phyloP scores from a whole-genome alignment of 2,888 invertebrate genomes.

The Pyrrhia umbra region DNA sequence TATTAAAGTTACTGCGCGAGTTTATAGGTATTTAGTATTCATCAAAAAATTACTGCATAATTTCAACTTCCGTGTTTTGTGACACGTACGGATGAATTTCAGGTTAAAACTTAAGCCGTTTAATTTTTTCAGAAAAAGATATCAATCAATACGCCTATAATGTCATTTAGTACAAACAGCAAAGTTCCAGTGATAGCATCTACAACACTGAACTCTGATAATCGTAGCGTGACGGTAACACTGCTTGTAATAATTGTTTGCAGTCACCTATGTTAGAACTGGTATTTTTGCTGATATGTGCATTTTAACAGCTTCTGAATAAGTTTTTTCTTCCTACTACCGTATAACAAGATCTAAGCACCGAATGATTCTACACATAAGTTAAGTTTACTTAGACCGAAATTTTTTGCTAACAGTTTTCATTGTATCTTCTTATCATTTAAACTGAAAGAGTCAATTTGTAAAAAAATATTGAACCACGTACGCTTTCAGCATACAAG shows the following conservation, averaged over 20 bases:
- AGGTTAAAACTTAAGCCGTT: constrained; percentile 15
- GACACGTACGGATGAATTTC: constrained; percentile 10
- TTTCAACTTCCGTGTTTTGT: constrained; percentile 47
- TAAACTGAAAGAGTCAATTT: constrained; percentile 24
- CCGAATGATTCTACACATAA: neutral
- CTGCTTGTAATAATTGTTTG: constrained; percentile 33
- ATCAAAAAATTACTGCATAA: constrained; percentile 65
- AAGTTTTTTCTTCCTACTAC: neutral
- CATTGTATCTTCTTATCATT: neutral
- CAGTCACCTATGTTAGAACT: constrained; percentile 33
- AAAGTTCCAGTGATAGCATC: constrained; percentile 39
- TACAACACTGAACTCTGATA: constrained; percentile 33
- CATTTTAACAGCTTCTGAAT: constrained; percentile 25
- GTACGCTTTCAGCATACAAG: neutral
- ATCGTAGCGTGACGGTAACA: constrained; percentile 33
- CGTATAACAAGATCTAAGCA: neutral
- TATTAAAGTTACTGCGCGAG: constrained; percentile 78
- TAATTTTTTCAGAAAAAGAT: constrained; percentile 26
- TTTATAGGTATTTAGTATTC: constrained; percentile 74
- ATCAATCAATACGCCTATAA: constrained; percentile 33
- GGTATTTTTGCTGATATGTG: constrained; percentile 25
- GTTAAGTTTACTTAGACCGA: neutral
- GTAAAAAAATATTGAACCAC: constrained; percentile 14
- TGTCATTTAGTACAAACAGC: constrained; percentile 34
- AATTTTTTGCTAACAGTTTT: neutral